Evolutionary conservation across 2,888 invertebrate species (phyloP).

Genomic region (Pilophorus perplexus): DNA sequence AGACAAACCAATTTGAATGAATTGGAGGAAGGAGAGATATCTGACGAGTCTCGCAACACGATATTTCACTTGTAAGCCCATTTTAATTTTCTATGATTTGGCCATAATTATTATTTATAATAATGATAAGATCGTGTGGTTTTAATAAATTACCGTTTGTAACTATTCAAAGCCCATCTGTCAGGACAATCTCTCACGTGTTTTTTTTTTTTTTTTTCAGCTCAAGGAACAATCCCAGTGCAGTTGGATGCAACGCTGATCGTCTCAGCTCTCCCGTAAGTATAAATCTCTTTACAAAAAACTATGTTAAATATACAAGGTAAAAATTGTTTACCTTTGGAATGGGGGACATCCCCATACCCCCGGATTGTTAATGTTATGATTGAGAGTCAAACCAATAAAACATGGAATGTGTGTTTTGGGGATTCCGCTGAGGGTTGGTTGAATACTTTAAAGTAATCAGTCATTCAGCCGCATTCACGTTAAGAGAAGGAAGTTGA

Average conservation of each 20-base stretch:
- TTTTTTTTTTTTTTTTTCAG: conserved; percentile 9
- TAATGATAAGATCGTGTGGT: no score
- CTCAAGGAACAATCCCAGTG: background rate
- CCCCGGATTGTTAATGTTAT: no score
- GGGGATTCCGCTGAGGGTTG: no score
- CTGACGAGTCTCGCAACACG: conserved; percentile 23
- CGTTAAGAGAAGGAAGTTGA: no score
- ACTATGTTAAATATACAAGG: background rate
- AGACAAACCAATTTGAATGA: background rate
- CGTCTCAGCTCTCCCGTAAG: conserved; percentile 27
- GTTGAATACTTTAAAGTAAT: no score
- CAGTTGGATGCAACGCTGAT: background rate
- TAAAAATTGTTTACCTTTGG: background rate
- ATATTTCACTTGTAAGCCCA: conserved; percentile 19
- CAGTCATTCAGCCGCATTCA: no score
- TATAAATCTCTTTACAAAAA: background rate
- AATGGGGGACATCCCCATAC: background rate
- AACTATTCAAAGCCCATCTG: no score
- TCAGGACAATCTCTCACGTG: no score
- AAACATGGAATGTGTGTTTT: no score
- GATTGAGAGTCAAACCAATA: no score
- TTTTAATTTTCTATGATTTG: background rate
- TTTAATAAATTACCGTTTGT: no score
- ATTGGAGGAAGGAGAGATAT: conserved; percentile 35
- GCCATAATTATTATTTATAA: background rate